phyloP scores from a whole-genome alignment of 2,888 invertebrate genomes.

The Cantharis rustica region DNA sequence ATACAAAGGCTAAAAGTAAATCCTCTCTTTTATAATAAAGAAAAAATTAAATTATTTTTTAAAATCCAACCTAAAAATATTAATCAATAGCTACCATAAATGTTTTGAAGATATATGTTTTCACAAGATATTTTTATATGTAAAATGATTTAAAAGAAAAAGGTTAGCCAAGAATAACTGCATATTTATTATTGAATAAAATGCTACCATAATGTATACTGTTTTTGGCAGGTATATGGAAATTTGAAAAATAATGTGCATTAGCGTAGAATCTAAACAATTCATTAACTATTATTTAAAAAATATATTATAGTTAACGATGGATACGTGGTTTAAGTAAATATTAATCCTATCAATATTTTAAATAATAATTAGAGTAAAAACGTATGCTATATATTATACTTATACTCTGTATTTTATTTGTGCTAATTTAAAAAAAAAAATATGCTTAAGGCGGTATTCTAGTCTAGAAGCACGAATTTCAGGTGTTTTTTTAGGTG shows the following conservation, averaged over 20 bases:
- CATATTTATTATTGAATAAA: not conserved
- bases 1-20: constrained; percentile 7
- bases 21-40: not conserved
- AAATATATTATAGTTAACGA: too few relatives aligned
- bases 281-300: not conserved
- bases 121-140: not conserved
- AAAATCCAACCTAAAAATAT: not conserved
- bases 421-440: too few relatives aligned
- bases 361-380: too few relatives aligned
- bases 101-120: not conserved
- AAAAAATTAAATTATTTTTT: not conserved
- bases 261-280: not conserved
- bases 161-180: not conserved
- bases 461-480: too few relatives aligned
- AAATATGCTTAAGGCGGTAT: too few relatives aligned
- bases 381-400: too few relatives aligned
- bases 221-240: not conserved
- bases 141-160: not conserved
- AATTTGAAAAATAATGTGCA: not conserved
- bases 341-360: too few relatives aligned
- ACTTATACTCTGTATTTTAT: too few relatives aligned
- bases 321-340: too few relatives aligned
- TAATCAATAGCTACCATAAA: not conserved
- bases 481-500: too few relatives aligned
- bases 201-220: not conserved